Evolutionary conservation across 2,113 vertebrate genomes (phyloP), one percentile per base, ranked within the genome.

Genomic region (Emydocephalus ijimae): DNA sequence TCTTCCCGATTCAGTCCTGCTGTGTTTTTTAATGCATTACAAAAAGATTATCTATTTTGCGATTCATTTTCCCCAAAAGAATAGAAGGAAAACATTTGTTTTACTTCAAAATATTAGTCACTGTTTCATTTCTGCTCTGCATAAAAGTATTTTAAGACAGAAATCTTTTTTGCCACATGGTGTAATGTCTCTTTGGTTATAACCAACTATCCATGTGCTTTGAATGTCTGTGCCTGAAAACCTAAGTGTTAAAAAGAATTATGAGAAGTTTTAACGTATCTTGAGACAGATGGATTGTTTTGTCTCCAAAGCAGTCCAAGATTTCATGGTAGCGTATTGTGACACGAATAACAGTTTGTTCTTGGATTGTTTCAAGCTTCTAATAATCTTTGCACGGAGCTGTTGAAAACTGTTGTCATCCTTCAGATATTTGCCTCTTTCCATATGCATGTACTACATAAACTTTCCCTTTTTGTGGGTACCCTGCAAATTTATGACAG

Each of bases 81-180:
- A 86, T 61, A 92, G 91, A 94, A 89, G 88, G 74, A 92, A 39
- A 94, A 91, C 89, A 43, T 93, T 92, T 5, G 0, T 93, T 91
- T 96, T 90, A 94, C 92, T 86, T 94, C 94, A 90, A 90, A 97
- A 94, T 94, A 94, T 87, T 95, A 94, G 54, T 93, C 93, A 88
- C 94, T 94, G 85, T 94, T 91, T 94, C 0, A 0, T 94, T 96
- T 88, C 92, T 56, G 18, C 7, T 0, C 12, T n/a, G 1, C 61
- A 95, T 94, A 91, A 95, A 59, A 59, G 52, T 24, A 20, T 69
- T 69, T 50, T 87, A 74, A 89, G 29, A 34, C 34, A 89, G 90
- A 50, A 93, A 89, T 95, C 92, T 90, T 91, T 52, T 93, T 94
- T 64, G 48, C 94, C 85, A 50, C 15, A 56, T 91, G 91, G 56